Percentiles rank a stretch among this genome's conserved stretches.
Conservation (phyloP, 1,140 invertebrate genomes). For the Fopius arisanus region DNA sequence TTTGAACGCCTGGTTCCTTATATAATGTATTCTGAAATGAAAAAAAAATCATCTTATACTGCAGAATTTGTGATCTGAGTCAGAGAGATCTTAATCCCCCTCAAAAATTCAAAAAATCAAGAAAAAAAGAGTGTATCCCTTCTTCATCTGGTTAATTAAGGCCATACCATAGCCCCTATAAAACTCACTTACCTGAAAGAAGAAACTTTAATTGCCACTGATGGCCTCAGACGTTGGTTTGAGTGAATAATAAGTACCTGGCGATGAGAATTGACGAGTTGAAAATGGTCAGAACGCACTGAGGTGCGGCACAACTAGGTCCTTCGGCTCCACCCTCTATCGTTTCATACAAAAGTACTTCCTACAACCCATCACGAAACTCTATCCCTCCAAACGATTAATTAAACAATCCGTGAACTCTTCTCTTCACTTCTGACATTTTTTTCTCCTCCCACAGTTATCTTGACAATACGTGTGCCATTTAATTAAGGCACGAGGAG, state of each 20-base stretch:
- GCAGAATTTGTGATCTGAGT: too few relatives aligned
- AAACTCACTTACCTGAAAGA: background rate
- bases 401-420: constrained; percentile 11
- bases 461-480: constrained; percentile 24
- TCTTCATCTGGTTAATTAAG: background rate
- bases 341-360: background rate
- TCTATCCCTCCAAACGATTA: constrained; percentile 3
- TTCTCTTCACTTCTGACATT: background rate
- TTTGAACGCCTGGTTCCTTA: too few relatives aligned
- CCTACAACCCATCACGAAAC: constrained; percentile 18
- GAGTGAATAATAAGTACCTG: constrained; percentile 31
- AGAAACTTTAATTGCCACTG: constrained; percentile 8
- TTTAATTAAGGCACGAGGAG: constrained; percentile 30
- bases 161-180: background rate
- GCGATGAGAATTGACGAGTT: constrained; percentile 22
- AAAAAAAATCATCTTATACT: too few relatives aligned
- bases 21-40: too few relatives aligned
- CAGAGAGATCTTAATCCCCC: too few relatives aligned
- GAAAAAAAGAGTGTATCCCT: background rate
- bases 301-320: constrained; percentile 34
- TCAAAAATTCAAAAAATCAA: too few relatives aligned
- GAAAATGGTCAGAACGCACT: background rate
- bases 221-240: background rate
- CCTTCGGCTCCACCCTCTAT: constrained; percentile 30
- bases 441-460: background rate